Base-by-base conservation (phyloP, 2,113 vertebrate species). In the Excalfactoria chinensis region DNA sequence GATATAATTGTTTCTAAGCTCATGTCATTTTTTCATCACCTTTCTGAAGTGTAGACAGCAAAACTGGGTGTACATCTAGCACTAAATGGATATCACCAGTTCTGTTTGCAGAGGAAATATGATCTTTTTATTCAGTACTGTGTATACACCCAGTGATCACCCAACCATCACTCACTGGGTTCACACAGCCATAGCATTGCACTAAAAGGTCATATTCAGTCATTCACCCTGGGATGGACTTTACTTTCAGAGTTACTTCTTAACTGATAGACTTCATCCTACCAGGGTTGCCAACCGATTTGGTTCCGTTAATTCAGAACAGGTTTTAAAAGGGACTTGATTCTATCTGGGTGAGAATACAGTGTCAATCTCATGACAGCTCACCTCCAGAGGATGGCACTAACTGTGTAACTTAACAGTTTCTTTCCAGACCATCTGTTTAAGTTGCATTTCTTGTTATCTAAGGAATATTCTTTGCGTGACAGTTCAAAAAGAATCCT, bases 1-100 rank as follows among this genome's bases (percentile, higher is more conserved):
- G 75, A 67, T 86, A 63, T 35, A 90, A 91, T 21, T 87, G 63
- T 40, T 86, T 87, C 86, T 90, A 84, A 95, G 66, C 34, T 23
- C 43, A 78, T 8, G 0, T 79, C 85, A 92, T 73, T 89, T 92
- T 96, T 90, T 94, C 93, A 90, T 44, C 92, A 84, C 84, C 67
- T 90, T 92, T 87, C 75, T 70, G 79, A 91, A 91, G 89, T 70
- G 75, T 49, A 86, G 89, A 94, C 80, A 92, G 86, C 74, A 92
- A 90, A 92, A 93, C 55, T 0, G 6, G 88, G 73, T 71, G 86
- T 55, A 49, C 28, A 93, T 69, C 74, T 90, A 69, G 59, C 69
- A 77, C 53, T 84, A 94, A 80, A 86, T 60, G 69, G 4, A 0
- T 67, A 48, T 79, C 70, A 63, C 41, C 70, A 84, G 44, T 0